Evolutionary conservation across 2,888 invertebrate species (phyloP).

Genomic region (Clivina fossor): DNA sequence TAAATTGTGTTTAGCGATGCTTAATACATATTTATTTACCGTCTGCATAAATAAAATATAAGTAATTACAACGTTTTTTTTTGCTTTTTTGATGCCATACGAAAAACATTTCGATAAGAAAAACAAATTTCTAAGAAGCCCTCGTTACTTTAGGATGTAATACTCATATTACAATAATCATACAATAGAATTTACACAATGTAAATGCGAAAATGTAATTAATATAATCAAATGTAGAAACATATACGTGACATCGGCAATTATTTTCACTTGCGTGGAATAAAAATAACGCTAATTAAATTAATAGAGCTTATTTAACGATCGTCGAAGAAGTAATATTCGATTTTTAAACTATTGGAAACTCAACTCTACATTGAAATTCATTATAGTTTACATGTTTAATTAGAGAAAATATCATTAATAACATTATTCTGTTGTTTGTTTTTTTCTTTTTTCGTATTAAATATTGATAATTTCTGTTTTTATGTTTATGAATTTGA

Average conservation of each 20-base stretch:
- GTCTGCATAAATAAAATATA: constrained; percentile 13
- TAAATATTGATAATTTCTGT: too few species aligned
- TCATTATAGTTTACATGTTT: too few species aligned
- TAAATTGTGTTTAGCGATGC: too few species aligned
- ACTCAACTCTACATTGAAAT: too few species aligned
- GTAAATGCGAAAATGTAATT: not conserved
- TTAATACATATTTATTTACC: constrained; percentile 3
- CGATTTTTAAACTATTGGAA: not conserved
- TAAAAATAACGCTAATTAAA: not conserved
- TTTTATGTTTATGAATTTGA: too few species aligned
- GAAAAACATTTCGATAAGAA: constrained; percentile 7
- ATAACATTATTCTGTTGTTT: too few species aligned
- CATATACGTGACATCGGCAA: not conserved
- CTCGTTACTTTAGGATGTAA: too few species aligned
- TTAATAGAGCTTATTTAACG: not conserved
- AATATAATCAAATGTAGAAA: constrained; percentile 5
- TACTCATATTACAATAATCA: too few species aligned
- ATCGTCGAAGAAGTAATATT: too few species aligned
- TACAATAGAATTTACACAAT: constrained; percentile 1
- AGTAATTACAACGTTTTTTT: not conserved
- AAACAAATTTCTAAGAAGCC: not conserved
- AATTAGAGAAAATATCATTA: too few species aligned
- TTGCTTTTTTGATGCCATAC: not conserved
- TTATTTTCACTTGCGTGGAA: not conserved
- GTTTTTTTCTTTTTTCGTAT: too few species aligned